phyloP scores from a whole-genome alignment of 23 tunicate species.

The Oikopleura vanhoeffeni region DNA sequence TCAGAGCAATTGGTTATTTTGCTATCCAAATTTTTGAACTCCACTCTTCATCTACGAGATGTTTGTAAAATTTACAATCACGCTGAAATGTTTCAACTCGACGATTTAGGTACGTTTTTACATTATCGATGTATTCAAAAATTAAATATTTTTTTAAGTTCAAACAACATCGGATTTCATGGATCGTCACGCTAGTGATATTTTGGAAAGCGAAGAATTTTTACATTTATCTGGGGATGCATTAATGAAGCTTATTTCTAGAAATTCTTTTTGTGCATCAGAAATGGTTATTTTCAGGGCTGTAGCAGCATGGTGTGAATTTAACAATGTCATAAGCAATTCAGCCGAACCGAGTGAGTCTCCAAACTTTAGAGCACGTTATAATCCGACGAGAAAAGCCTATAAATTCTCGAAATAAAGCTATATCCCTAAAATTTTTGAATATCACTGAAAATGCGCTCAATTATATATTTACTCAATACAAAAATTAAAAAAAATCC shows the following conservation, averaged over 20 bases:
- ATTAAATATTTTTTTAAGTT: neutral
- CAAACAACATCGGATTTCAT: constrained; percentile 59
- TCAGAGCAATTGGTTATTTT: constrained; percentile 31
- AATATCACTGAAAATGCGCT: too few species aligned
- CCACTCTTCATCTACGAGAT: constrained; percentile 29
- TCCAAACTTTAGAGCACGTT: constrained; percentile 13
- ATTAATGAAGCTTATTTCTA: constrained; percentile 24
- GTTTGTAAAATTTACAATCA: constrained; percentile 59
- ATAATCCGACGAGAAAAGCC: constrained; percentile 13
- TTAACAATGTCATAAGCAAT: constrained; percentile 13
- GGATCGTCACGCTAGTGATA: constrained; percentile 46
- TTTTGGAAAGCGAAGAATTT: constrained; percentile 34
- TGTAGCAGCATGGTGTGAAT: constrained; percentile 51
- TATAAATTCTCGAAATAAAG: constrained; percentile 8
- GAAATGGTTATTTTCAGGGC: constrained; percentile 69
- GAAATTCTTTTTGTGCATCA: constrained; percentile 89
- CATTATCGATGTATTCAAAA: neutral
- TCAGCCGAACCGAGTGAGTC: constrained; percentile 5
- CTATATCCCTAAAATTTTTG: neutral
- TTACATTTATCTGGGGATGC: constrained; percentile 35
- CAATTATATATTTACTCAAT: too few species aligned
- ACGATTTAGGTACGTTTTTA: constrained; percentile 16
- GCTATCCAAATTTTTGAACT: constrained; percentile 25
- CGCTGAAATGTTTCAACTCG: constrained; percentile 37
- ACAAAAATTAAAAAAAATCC: too few species aligned